Base-by-base conservation (phyloP, 2,888 invertebrate genomes). In the Acleris emargana region DNA sequence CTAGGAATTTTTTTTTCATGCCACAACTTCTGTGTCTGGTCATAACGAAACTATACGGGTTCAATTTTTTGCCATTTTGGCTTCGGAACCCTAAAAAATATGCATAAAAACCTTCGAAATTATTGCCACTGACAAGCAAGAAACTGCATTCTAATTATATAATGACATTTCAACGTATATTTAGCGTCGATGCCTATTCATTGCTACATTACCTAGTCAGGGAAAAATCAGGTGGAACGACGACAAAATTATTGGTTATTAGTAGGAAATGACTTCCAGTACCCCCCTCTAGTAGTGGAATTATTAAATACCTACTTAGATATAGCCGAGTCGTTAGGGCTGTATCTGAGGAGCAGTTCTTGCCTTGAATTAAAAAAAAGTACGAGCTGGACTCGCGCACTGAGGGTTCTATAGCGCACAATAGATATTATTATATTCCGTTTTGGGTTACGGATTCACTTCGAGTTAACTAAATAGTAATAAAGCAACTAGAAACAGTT, bases 191-290 rank as follows among this genome's bases (percentile, higher is more conserved):
- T 20, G 16, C 22, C 50, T 22, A 50, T 50, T 16, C 20, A 50
- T 50, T 50, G 17, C 11, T 18, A 11, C 32, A 32, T 32, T 32
- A 32, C 32, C 32, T 9, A 50, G 18, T 18, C 18, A 20, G 22
- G 50, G 50, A 22, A 50, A 50, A 50, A 50, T 50, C 20, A 45
- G 45, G n/a, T 45, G 45, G 17, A 45, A 16, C 5, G 45, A 45
- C n/a, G 0, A 7, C 7, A n/a, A 45, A 45, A 45, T 45, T n/a
- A 45, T 17, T 45, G 17, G 45, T 50, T 22, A 50, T 50, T 50
- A 50, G 17, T 5, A 22, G 22, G 17, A 50, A 50, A 50, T 50
- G 20, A 20, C 13, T 50, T 11, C 20, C 13, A 50, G 17, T 50
- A 5, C n/a, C 22, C 18, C 49, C 18, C 45, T n/a, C 4, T 1